Evolutionary conservation across 2,113 vertebrate genomes (phyloP).

Genomic region (Ahaetulla prasina): DNA sequence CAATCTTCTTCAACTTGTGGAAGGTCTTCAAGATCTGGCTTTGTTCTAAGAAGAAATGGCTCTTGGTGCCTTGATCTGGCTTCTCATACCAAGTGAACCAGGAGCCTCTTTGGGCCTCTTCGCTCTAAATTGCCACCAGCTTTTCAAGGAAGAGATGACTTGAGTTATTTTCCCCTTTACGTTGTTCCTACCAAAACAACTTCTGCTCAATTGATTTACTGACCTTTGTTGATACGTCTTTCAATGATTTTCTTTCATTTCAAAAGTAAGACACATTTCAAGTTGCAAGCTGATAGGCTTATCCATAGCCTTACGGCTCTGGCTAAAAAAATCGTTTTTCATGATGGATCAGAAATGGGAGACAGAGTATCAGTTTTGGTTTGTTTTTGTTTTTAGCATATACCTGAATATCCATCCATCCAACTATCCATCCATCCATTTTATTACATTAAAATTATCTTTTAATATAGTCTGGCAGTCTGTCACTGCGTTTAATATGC

Average conservation of each 20-base stretch:
- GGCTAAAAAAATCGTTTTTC: slow-evolving; percentile 4
- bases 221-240: slow-evolving; percentile 56
- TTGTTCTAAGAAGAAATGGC: background rate
- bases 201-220: slow-evolving; percentile 53
- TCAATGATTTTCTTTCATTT: slow-evolving; percentile 60
- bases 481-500: background rate
- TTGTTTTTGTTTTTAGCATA: background rate
- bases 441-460: background rate
- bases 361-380: slow-evolving; percentile 8
- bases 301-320: slow-evolving; percentile 30
- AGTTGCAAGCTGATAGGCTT: slow-evolving; percentile 25
- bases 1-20: background rate
- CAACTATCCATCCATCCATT: background rate
- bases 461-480: background rate
- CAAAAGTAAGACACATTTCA: slow-evolving; percentile 30
- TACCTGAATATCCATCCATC: background rate
- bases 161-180: slow-evolving; percentile 36
- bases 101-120: slow-evolving; percentile 49
- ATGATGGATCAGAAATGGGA: background rate
- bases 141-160: slow-evolving; percentile 47
- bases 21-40: background rate
- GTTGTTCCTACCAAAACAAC: slow-evolving; percentile 39
- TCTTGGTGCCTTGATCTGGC: background rate
- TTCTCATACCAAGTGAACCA: slow-evolving; percentile 43
- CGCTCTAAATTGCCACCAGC: slow-evolving; percentile 49